These are phyloP conservation scores for Eristalis intricaria DNA, from an alignment of 2,888 invertebrate genomes.

Conservation along the genomic window DNA sequence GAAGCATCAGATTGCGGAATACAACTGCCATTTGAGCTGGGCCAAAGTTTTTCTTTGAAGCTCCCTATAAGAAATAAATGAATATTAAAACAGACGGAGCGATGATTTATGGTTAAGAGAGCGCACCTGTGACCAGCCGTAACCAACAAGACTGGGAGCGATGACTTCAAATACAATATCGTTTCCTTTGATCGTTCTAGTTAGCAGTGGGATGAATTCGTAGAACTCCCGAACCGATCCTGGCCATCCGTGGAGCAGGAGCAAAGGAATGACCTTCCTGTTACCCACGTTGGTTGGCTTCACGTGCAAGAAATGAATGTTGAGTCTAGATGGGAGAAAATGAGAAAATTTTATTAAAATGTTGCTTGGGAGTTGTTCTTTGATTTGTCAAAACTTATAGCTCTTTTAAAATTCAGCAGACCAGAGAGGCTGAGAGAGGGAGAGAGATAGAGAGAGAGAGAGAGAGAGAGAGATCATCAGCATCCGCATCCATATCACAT, in stretches of 20 bases:
- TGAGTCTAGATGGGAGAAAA: conserved; percentile 73
- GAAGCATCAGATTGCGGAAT: conserved; percentile 86
- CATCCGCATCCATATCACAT: too few relatives aligned
- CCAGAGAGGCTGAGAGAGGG: too few relatives aligned
- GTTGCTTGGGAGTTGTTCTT: not conserved
- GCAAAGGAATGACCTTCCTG: conserved; percentile 84
- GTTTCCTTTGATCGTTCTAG: conserved; percentile 76
- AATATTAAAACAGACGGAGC: not conserved
- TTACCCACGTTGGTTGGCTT: conserved; percentile 82
- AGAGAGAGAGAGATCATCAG: too few relatives aligned
- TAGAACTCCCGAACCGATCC: conserved; percentile 91
- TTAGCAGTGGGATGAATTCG: conserved; percentile 87
- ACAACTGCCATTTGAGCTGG: conserved; percentile 83
- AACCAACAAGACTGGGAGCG: conserved; percentile 87
- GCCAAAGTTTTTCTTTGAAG: conserved; percentile 77
- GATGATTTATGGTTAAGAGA: conserved; percentile 2
- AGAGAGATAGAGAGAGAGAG: too few relatives aligned
- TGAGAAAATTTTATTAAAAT: not conserved
- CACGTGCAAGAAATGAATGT: conserved; percentile 88
- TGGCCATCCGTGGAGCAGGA: conserved; percentile 93
- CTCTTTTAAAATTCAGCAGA: too few relatives aligned
- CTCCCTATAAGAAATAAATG: conserved; percentile 72
- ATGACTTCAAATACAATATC: conserved; percentile 87
- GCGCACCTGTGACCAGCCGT: conserved; percentile 86
- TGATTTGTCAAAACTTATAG: too few relatives aligned